A percentile compares a stretch with the other conserved stretches of the same genome.
These are phyloP conservation scores for Nycticorax nycticorax DNA, from an alignment of 2,113 vertebrate genomes.

Conservation along the genomic window DNA sequence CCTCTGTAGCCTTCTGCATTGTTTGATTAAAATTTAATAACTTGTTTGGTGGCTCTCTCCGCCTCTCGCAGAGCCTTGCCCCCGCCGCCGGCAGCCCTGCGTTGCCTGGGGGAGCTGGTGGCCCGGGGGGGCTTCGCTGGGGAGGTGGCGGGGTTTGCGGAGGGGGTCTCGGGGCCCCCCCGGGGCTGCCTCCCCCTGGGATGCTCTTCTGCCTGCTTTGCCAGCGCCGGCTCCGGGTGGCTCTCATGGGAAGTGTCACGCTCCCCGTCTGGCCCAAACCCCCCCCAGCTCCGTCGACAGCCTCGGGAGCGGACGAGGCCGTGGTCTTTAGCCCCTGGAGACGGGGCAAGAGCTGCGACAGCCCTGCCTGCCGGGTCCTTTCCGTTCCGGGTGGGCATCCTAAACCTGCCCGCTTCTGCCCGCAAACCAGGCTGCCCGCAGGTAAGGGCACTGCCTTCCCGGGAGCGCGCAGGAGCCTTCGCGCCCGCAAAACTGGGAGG, in stretches of 20 bases:
- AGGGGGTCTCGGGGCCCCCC: not conserved
- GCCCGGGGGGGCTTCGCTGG: not conserved
- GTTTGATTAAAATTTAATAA: slow-evolving; percentile 67
- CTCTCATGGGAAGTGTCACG: accelerated
- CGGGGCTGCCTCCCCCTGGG: not conserved
- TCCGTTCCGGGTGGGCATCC: accelerated
- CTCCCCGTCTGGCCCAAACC: not conserved
- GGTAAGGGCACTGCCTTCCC: not conserved
- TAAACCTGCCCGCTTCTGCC: not conserved
- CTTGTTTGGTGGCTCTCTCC: slow-evolving; percentile 60
- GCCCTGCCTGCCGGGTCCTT: not conserved
- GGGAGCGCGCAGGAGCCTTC: too few species aligned
- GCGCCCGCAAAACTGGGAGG: too few species aligned
- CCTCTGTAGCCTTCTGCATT: slow-evolving; percentile 33
- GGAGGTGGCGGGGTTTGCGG: not conserved
- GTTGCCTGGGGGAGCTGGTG: not conserved
- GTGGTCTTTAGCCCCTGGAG: not conserved
- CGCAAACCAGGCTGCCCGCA: not conserved
- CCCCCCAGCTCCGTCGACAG: not conserved
- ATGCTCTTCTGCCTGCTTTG: not conserved
- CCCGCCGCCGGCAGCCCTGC: not conserved
- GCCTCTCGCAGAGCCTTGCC: not conserved
- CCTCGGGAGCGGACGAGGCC: accelerated
- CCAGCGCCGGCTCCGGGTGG: accelerated
- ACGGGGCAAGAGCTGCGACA: accelerated